A percentile compares a stretch with the other conserved stretches of the same genome.
Conservation (phyloP, 1,140 invertebrate species). For the Potamilus streckersoni region DNA sequence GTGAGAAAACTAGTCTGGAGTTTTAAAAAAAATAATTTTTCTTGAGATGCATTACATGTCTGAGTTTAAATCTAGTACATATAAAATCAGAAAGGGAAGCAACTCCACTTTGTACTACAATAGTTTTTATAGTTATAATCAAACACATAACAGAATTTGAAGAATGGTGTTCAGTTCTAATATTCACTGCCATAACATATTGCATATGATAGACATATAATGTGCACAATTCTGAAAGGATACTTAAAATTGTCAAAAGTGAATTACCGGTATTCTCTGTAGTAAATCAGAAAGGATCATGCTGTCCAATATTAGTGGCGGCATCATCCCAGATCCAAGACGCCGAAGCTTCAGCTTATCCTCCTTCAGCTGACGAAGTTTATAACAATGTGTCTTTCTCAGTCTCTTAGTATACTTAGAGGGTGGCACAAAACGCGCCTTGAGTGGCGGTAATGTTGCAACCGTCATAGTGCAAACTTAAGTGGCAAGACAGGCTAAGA, state of each 20-base stretch:
- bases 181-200: too few species aligned
- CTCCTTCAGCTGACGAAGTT: conserved; percentile 24
- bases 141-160: too few species aligned
- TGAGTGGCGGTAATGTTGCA: conserved; percentile 21
- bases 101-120: too few species aligned
- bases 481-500: too few species aligned
- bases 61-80: too few species aligned
- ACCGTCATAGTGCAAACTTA: conserved; percentile 21
- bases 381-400: conserved; percentile 30
- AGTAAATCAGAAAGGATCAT: conserved; percentile 40
- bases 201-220: not conserved
- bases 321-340: conserved; percentile 48
- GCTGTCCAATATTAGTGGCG: conserved; percentile 41
- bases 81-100: too few species aligned
- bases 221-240: not conserved
- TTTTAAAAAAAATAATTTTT: too few species aligned
- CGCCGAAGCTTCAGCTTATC: conserved; percentile 36
- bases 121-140: too few species aligned
- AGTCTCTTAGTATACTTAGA: conserved; percentile 10
- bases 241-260: not conserved
- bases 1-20: too few species aligned
- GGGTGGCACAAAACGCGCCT: conserved; percentile 5
- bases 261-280: conserved; percentile 32
- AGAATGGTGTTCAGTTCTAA: too few species aligned
- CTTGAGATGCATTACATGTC: too few species aligned